Conservation (phyloP, 64 coral and sea anemone genomes). For the Cladopsammia gracilis region DNA sequence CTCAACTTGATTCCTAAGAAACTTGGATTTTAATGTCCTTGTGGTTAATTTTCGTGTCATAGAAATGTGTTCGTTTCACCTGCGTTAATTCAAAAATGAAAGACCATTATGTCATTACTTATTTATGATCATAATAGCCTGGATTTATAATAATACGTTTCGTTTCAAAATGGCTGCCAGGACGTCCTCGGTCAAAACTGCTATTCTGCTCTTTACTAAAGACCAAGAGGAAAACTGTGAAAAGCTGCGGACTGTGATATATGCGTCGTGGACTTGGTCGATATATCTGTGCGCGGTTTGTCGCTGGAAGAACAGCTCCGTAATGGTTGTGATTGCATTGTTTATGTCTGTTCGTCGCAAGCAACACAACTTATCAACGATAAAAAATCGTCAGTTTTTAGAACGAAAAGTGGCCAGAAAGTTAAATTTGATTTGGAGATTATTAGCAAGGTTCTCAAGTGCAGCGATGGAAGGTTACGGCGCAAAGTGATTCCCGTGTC, state of each 20-base stretch:
- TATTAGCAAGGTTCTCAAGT: constrained; percentile 56
- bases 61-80: neutral
- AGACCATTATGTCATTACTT: constrained; percentile 23
- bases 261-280: constrained; percentile 67
- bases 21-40: neutral
- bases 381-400: constrained; percentile 57
- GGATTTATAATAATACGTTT: neutral
- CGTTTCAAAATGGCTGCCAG: constrained; percentile 67
- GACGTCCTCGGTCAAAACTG: constrained; percentile 51
- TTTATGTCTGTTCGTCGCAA: constrained; percentile 68
- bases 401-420: constrained; percentile 48
- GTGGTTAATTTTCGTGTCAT: neutral
- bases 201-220: constrained; percentile 72
- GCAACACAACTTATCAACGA: constrained; percentile 75
- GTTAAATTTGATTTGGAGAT: constrained; percentile 76
- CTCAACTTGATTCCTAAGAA: neutral
- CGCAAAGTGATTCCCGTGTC: constrained; percentile 74
- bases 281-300: constrained; percentile 43
- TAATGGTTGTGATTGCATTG: constrained; percentile 45
- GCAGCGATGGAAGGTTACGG: constrained; percentile 66
- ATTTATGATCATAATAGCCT: constrained; percentile 24
- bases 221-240: constrained; percentile 70
- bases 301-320: constrained; percentile 57
- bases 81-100: neutral
- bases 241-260: constrained; percentile 68